Base-by-base conservation (phyloP, 1,140 invertebrate genomes). In the Aphaenogaster floridana region DNA sequence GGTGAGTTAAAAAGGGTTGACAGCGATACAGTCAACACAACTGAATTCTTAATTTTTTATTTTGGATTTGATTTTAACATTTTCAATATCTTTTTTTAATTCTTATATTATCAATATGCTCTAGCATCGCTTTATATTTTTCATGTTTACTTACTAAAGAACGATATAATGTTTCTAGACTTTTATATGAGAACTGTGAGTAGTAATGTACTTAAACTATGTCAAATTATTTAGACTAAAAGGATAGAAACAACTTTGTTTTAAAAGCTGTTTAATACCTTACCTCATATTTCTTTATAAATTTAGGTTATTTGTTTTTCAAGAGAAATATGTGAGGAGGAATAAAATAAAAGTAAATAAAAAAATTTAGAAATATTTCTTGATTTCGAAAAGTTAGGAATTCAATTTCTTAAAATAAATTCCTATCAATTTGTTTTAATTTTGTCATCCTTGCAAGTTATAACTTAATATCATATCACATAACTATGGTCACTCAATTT, bases 211-310 rank as follows among this genome's bases (percentile, higher is more conserved):
- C 34, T 68, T 50, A 68, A 68, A 39, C 15, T 17, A 57, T 69
- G 11, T 50, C 0, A 4, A 57, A 76, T n/a, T 2, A 50, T 68
- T 9, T 68, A 69, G 2, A 48, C 7, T 69, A 15, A 69, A n/a
- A 81, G 3, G 1, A 76, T 48, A 84, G 6, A 34, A 57, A 72
- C 7, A 42, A 69, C 9, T n/a, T 87, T 28, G 28, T 59, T 61
- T 57, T 15, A 21, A 54, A 71, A 76, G 6, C 6, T 45, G 15
- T 69, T 69, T 15, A 74, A 63, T 28, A 76, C 17, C 0, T 48
- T 34, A 59, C 64, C 7, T 87, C 4, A 50, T 71, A 50, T 21
- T 71, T 57, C 79, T 71, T 88, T 36, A 84, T 88, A 11, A 84
- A 59, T 81, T 42, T n/a, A 69, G 76, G 13, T 88, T 88, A 57